Evolutionary conservation across 2,888 invertebrate genomes (phyloP).

Genomic region (Limenitis camilla): DNA sequence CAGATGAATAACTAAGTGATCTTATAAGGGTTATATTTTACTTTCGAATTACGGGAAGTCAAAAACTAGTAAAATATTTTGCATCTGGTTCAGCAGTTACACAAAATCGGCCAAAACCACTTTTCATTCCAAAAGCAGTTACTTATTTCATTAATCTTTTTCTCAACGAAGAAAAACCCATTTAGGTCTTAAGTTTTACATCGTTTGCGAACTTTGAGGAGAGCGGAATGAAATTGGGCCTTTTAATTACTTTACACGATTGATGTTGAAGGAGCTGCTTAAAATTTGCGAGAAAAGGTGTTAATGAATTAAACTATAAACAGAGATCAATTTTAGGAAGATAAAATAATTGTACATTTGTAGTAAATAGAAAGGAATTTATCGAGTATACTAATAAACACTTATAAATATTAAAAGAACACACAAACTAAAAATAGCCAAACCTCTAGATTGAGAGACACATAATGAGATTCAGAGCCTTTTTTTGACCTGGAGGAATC

Average conservation of each 20-base stretch:
- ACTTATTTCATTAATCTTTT: constrained; percentile 14
- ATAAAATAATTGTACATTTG: background rate
- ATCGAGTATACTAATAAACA: too few species aligned
- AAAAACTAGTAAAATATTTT: too few species aligned
- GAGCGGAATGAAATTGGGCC: constrained; percentile 6
- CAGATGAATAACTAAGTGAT: too few species aligned
- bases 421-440: too few species aligned
- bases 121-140: constrained; percentile 11
- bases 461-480: too few species aligned
- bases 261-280: constrained; percentile 9
- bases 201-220: constrained; percentile 8
- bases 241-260: constrained; percentile 15
- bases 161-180: constrained; percentile 8
- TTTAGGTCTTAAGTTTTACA: constrained; percentile 15
- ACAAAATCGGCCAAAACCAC: constrained; percentile 1
- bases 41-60: too few species aligned
- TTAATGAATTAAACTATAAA: background rate
- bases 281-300: background rate
- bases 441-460: too few species aligned
- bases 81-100: too few species aligned
- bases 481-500: too few species aligned
- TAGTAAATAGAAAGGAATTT: background rate
- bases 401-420: too few species aligned
- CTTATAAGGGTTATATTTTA: too few species aligned
- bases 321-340: too few species aligned